Base-by-base conservation (phyloP, 2,888 invertebrate species). In the Sceliomorpha sp. region DNA sequence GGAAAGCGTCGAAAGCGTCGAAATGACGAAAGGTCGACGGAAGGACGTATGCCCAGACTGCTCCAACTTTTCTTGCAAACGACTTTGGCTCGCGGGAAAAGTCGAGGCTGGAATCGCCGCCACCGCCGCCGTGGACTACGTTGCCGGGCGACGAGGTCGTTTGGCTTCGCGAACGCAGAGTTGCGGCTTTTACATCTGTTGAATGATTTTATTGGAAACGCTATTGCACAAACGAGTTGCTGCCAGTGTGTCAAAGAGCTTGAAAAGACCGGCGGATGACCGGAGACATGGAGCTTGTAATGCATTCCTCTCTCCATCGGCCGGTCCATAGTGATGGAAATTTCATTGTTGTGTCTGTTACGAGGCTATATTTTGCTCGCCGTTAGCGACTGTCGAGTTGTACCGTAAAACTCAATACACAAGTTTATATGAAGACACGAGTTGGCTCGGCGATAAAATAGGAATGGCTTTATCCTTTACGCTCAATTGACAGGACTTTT, bases 321-420 rank as follows among this genome's bases (percentile, higher is more conserved):
- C n/a, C 62, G 17, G 42, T 34, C 55, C 32, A 55, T 62, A 62
- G 62, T 53, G 40, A 60, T 60, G 60, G 60, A 60, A 60, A 60
- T 60, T 51, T 60, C 45, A 60, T 60, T 51, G 51, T 60, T 44
- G 34, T 20, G 44, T 24, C 51, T 42, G 59, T 50, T 50, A 48
- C 50, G 27, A 42, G 39, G 36, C 24, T 45, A 31, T 34, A 50
- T 50, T 44, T 37, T 51, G 32, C 45, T 34, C 39, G 7, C 51
- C 14, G 50, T 44, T 53, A 31, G 20, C 20, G 7, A 15, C 24
- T 36, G 50, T 59, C 34, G 13, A 36, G 44, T 36, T 55, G 17
- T 40, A 39, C 40, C 39, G 47, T 56, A 37, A 56, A 56, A 37
- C 27, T 27, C 32, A 27, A 51, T 60, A 14, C 34, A 51, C 34